Evolutionary conservation across 2,888 invertebrate species (phyloP), one percentile per base, ranked within the genome.

Genomic region (Aphrophora alni): DNA sequence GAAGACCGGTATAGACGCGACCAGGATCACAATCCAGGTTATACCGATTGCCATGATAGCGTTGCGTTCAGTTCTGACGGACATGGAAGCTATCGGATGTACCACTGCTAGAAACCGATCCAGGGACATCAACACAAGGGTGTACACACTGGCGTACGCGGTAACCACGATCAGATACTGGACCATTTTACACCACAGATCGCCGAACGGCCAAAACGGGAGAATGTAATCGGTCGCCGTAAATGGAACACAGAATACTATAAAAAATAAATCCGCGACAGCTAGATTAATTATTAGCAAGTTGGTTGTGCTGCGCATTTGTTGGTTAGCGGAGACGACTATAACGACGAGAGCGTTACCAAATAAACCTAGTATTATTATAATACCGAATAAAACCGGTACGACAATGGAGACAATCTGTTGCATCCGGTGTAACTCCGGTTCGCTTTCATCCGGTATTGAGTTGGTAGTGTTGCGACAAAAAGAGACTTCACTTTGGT

Each of bases 271-370:
- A 88, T 98, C 98, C 51, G 98, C 97, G 28, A 97, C 91, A 2
- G 97, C 97, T 82, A 97, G 89, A 88, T 96, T 97, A 82, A 97
- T 95, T 85, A 98, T 97, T 33, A 98, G 91, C 70, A 97, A 92
- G 88, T 98, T 98, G 74, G 98, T 98, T 7, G 97, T 97, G 44
- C 96, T 97, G 85, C 97, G 91, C 97, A 98, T 98, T 86, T 95
- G 94, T 85, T 95, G 94, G 89, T 97, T 96, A 70, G 94, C 94
- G 17, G 95, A 92, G 0, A 98, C 96, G 14, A 98, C 97, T 78
- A 97, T 89, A 33, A 97, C 96, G 26, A 98, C 86, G 82, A 98
- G 89, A 0, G 94, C 93, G 88, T 98, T 98, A 82, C 98, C 98
- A 77, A 97, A 91, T 10, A 97, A 89, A n/a, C 98, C 97, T 51